A percentile compares a stretch with the other conserved stretches of the same genome.
phyloP scores from a whole-genome alignment of 2,113 vertebrate genomes.

The Tapirus terrestris region DNA sequence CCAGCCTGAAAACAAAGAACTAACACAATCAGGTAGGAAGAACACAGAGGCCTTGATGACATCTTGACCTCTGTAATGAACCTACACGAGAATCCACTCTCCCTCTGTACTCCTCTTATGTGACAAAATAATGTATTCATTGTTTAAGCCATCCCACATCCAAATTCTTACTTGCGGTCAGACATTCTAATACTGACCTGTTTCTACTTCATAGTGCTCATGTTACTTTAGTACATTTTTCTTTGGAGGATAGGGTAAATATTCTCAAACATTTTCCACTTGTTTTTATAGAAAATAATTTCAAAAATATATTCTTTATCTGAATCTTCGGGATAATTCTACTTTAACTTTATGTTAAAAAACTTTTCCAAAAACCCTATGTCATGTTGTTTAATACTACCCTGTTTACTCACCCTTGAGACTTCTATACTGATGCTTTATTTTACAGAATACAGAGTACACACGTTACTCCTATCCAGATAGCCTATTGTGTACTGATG shows the following conservation, averaged over 20 bases:
- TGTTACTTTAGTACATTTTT: not conserved
- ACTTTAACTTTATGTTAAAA: not conserved
- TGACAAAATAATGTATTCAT: not conserved
- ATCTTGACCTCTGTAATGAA: not conserved
- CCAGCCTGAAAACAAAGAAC: not conserved
- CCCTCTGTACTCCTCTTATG: not conserved
- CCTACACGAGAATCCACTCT: not conserved
- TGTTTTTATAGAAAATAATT: conserved; percentile 1
- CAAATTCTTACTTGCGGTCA: not conserved
- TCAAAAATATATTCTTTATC: not conserved
- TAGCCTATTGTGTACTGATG: not conserved
- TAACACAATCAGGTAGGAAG: not conserved
- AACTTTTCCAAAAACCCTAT: not conserved
- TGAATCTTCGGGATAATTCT: not conserved
- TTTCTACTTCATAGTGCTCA: not conserved
- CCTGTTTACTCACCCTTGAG: not conserved
- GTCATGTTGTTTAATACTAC: not conserved
- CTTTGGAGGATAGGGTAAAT: not conserved
- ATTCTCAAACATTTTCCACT: not conserved
- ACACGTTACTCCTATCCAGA: not conserved
- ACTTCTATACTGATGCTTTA: not conserved
- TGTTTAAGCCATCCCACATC: not conserved
- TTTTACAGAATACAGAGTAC: not conserved
- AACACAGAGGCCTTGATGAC: not conserved
- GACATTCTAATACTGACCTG: not conserved